Conservation (phyloP, 1,140 invertebrate species). For the Arion vulgaris region DNA sequence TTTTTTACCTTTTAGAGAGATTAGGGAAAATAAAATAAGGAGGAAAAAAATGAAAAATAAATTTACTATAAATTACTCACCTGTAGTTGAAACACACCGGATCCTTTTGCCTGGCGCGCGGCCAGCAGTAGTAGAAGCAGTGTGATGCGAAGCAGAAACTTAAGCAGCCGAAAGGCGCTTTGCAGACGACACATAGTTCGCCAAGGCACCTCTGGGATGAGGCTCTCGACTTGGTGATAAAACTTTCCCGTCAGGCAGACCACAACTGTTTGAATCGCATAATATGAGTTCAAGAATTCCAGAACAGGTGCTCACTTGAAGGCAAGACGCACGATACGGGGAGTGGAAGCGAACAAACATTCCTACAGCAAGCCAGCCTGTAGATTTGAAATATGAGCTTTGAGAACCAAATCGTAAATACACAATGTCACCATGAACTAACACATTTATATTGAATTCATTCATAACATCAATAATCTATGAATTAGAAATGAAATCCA, state of each 20-base stretch:
- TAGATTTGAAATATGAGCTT: neutral
- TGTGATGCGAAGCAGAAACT: neutral
- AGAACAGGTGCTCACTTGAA: neutral
- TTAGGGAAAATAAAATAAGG: too few relatives aligned
- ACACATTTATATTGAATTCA: neutral
- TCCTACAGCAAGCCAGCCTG: conserved; percentile 15
- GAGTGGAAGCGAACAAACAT: neutral
- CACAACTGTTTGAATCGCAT: neutral
- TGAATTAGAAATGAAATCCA: neutral
- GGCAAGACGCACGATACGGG: neutral
- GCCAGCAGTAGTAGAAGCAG: conserved; percentile 1
- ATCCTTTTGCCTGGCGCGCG: neutral
- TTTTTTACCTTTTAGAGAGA: too few relatives aligned
- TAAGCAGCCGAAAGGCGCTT: conserved; percentile 14
- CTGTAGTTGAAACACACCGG: conserved; percentile 25
- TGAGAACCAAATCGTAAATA: too few relatives aligned
- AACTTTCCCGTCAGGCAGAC: neutral
- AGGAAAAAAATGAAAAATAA: too few relatives aligned
- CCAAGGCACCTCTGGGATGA: conserved; percentile 4
- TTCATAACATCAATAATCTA: neutral
- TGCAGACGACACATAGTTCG: conserved; percentile 17
- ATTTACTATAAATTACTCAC: neutral
- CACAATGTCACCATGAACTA: neutral
- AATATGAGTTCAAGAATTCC: neutral
- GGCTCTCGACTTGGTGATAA: conserved; percentile 4